Conservation (phyloP, 2,797 vertebrate species). For the Hephaestus fuliginosus region DNA sequence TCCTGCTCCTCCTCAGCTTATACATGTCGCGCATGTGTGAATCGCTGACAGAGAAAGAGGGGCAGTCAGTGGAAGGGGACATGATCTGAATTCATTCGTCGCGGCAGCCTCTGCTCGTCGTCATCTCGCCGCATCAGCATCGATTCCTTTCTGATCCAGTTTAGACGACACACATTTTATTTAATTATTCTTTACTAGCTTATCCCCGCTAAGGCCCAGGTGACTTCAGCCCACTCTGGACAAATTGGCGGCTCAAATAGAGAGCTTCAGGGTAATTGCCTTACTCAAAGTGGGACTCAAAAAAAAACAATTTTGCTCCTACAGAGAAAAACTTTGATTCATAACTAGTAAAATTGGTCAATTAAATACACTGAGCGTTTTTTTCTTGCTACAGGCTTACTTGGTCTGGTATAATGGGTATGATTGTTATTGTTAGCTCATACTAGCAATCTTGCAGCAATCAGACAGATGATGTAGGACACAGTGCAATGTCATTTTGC, state of each 20-base stretch:
- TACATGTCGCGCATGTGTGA: constrained; percentile 58
- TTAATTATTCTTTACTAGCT: constrained; percentile 9
- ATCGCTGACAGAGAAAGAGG: constrained; percentile 51
- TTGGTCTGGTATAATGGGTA: neutral
- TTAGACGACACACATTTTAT: constrained; percentile 23
- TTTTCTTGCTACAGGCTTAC: neutral
- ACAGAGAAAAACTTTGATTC: neutral
- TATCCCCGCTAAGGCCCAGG: constrained; percentile 5
- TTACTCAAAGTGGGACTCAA: neutral
- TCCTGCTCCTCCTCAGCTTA: constrained; percentile 50
- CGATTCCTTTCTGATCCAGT: constrained; percentile 34
- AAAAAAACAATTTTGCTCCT: neutral
- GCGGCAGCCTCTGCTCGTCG: constrained; percentile 13
- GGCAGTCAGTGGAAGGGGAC: constrained; percentile 28
- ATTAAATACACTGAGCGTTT: neutral
- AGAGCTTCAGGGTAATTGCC: neutral
- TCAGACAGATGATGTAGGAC: neutral
- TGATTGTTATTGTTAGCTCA: neutral
- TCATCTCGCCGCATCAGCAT: constrained; percentile 25
- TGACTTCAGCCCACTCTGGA: constrained; percentile 8
- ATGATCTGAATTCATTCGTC: constrained; percentile 53
- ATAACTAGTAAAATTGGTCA: constrained; percentile 10
- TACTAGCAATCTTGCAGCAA: neutral
- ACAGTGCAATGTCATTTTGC: neutral
- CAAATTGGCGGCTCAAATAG: neutral